Evolutionary conservation across 2,113 vertebrate genomes (phyloP).

Genomic region (Nerophis lumbriciformis): DNA sequence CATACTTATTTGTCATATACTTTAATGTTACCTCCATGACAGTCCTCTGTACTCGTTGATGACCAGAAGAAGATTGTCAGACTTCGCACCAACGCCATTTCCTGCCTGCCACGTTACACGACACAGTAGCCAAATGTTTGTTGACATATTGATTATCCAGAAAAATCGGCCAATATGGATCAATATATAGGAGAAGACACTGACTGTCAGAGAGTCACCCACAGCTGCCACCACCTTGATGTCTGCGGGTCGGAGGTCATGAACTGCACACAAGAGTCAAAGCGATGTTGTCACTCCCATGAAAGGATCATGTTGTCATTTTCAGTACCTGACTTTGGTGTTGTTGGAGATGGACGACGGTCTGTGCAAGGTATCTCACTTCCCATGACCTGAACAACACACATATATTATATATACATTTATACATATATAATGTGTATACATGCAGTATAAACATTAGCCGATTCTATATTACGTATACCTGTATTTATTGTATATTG

Average conservation of each 20-base stretch:
- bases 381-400: constrained; percentile 70
- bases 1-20: neutral
- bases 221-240: constrained; percentile 84
- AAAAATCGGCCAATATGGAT: neutral
- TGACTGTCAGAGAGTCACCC: constrained; percentile 90
- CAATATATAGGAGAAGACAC: constrained; percentile 7
- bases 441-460: too few species aligned
- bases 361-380: constrained; percentile 75
- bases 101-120: constrained; percentile 73
- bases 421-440: too few species aligned
- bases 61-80: constrained; percentile 67
- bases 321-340: constrained; percentile 77
- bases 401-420: neutral
- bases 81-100: constrained; percentile 77
- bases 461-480: too few species aligned
- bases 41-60: constrained; percentile 80
- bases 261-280: constrained; percentile 70
- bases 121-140: neutral
- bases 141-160: neutral
- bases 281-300: neutral
- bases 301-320: too few species aligned
- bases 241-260: constrained; percentile 83
- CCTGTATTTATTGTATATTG: too few species aligned
- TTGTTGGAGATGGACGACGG: constrained; percentile 66
- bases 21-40: constrained; percentile 79